phyloP scores from a whole-genome alignment of 2,797 vertebrate genomes.

The Heteromormyrus szaboi region DNA sequence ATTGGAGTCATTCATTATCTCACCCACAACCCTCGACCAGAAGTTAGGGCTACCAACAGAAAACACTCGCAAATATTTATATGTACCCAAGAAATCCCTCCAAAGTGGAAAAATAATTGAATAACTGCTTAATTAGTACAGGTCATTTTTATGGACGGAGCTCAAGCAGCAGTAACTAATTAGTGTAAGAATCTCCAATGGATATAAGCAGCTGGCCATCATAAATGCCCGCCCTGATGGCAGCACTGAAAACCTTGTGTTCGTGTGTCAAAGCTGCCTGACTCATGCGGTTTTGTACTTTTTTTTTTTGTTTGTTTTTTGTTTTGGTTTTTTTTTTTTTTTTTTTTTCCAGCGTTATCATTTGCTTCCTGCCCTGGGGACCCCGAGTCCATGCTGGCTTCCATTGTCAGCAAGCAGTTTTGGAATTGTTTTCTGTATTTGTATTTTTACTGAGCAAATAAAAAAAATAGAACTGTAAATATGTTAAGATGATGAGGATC shows the following conservation, averaged over 20 bases:
- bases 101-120: background rate
- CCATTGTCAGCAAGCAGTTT: slow-evolving; percentile 50
- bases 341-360: background rate
- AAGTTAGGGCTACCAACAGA: background rate
- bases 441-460: slow-evolving; percentile 69
- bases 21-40: background rate
- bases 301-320: background rate
- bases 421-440: slow-evolving; percentile 68
- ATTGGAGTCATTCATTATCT: background rate
- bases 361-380: slow-evolving; percentile 4
- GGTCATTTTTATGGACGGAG: background rate
- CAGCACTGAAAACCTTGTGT: background rate
- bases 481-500: slow-evolving; percentile 56
- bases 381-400: background rate
- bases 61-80: background rate
- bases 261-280: background rate
- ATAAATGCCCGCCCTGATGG: background rate
- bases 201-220: background rate
- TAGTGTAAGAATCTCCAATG: background rate
- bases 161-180: background rate
- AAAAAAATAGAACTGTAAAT: slow-evolving; percentile 64
- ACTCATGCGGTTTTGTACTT: background rate
- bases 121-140: background rate
- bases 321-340: background rate
- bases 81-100: background rate